phyloP scores from a whole-genome alignment of 2,797 vertebrate species.

The Hypotaenidia philippensis region DNA sequence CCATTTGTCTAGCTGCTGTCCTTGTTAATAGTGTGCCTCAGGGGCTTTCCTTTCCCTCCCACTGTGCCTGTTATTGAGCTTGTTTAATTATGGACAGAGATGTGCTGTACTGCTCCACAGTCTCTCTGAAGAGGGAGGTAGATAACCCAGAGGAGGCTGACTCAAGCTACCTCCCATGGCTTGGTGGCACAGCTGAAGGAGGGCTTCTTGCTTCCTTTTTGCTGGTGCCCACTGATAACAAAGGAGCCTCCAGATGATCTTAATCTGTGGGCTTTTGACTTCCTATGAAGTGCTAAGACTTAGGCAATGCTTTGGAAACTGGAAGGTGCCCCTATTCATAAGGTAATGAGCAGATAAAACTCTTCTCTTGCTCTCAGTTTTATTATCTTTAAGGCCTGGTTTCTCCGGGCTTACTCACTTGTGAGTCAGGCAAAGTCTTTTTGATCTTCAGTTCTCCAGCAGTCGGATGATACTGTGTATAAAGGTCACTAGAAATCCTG shows the following conservation, averaged over 20 bases:
- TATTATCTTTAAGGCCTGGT: conserved; percentile 30
- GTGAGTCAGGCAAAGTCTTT: conserved; percentile 43
- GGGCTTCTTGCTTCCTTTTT: background rate
- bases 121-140: background rate
- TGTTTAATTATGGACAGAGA: background rate
- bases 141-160: background rate
- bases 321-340: background rate
- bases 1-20: background rate
- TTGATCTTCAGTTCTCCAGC: conserved; percentile 1
- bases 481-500: conserved; percentile 47
- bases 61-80: background rate
- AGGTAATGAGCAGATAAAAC: background rate
- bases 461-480: background rate
- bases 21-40: background rate
- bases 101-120: background rate
- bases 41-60: background rate
- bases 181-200: background rate
- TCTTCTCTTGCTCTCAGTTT: background rate
- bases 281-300: background rate
- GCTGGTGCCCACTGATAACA: background rate
- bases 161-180: background rate
- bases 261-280: background rate
- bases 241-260: background rate
- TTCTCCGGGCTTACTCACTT: conserved; percentile 42
- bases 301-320: background rate